Evolutionary conservation across 1,140 invertebrate genomes (phyloP).

Genomic region (Papilio glaucus): DNA sequence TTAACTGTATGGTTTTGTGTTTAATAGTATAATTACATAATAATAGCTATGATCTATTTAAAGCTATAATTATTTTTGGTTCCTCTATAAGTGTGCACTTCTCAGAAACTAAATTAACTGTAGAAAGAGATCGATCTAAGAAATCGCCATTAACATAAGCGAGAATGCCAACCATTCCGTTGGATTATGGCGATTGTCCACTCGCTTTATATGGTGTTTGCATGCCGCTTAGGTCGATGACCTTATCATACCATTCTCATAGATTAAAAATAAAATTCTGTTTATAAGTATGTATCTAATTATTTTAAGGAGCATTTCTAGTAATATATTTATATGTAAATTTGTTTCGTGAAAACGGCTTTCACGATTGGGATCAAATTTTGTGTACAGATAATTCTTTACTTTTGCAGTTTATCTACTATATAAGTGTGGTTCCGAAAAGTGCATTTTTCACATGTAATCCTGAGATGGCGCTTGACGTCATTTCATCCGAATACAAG

Average conservation of each 20-base stretch:
- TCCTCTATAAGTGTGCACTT: not conserved
- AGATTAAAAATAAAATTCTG: not conserved
- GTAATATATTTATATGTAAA: no score
- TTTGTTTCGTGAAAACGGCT: no score
- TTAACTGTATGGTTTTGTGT: not conserved
- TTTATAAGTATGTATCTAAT: not conserved
- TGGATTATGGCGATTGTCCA: slow-evolving; percentile 19
- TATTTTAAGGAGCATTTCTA: not conserved
- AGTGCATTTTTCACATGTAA: no score
- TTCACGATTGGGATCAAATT: no score
- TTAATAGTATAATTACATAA: no score
- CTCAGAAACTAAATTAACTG: not conserved
- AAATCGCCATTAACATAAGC: not conserved
- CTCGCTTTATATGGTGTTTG: not conserved
- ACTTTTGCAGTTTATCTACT: no score
- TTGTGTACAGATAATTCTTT: no score
- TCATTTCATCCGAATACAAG: no score
- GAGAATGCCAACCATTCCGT: slow-evolving; percentile 16
- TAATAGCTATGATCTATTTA: not conserved
- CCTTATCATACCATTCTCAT: not conserved
- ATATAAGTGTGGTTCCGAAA: no score
- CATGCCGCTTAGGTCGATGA: not conserved
- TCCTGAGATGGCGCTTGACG: no score
- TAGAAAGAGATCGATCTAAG: slow-evolving; percentile 5
- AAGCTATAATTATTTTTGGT: not conserved